These are phyloP conservation scores for Dolichomitus sp. DNA, from an alignment of 2,888 invertebrate genomes.

Conservation along the genomic window DNA sequence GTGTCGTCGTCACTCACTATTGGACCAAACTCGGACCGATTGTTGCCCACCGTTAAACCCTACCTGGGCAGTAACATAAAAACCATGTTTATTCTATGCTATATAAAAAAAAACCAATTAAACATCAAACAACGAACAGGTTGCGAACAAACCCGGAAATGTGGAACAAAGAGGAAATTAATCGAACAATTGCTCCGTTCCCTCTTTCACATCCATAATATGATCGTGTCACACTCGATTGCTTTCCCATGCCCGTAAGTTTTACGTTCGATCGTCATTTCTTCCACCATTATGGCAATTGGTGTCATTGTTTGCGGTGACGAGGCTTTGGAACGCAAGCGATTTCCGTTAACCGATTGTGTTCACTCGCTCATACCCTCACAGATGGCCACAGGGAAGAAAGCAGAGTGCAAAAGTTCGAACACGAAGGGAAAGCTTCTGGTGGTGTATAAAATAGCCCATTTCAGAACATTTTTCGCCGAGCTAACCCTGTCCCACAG, in stretches of 20 bases:
- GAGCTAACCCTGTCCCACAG: not conserved
- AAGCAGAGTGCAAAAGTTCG: not conserved
- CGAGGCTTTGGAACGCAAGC: not conserved
- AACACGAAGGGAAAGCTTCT: not conserved
- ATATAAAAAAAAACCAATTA: not conserved
- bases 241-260: constrained; percentile 1
- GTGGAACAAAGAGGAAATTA: not conserved
- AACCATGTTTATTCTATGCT: no score
- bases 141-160: not conserved
- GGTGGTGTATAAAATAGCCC: not conserved
- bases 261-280: not conserved
- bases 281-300: not conserved
- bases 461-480: not conserved
- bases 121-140: not conserved
- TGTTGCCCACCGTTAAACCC: no score
- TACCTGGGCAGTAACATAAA: no score
- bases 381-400: no score
- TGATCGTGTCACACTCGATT: not conserved
- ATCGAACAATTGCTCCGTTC: not conserved
- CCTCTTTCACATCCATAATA: not conserved
- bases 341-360: constrained; percentile 17
- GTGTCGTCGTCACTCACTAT: no score
- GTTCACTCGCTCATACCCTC: not conserved
- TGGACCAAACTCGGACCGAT: no score
- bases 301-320: constrained; percentile 17